These are phyloP conservation scores for Manduca sexta DNA, from an alignment of 1,140 invertebrate species.

Conservation along the genomic window DNA sequence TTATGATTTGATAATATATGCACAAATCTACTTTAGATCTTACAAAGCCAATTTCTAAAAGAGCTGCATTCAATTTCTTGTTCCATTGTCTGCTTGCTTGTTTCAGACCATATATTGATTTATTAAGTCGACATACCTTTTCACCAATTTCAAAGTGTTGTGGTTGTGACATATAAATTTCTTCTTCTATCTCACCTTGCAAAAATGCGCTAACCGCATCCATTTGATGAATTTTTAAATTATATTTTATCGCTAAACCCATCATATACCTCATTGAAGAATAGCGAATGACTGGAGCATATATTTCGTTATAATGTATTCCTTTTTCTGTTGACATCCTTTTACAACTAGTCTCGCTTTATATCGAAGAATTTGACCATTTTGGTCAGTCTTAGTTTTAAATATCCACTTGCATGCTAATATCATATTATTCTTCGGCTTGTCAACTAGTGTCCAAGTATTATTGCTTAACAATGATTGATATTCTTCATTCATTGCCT, in stretches of 20 bases:
- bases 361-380: constrained; percentile 30
- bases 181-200: constrained; percentile 45
- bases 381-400: constrained; percentile 35
- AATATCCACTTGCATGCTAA: constrained; percentile 49
- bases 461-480: constrained; percentile 41
- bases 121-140: constrained; percentile 14
- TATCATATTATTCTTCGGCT: constrained; percentile 22
- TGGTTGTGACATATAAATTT: constrained; percentile 48
- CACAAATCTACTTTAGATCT: constrained; percentile 8
- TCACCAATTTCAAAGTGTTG: constrained; percentile 5
- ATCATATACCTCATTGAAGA: constrained; percentile 23
- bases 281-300: constrained; percentile 28
- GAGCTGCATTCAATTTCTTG: background rate
- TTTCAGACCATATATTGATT: constrained; percentile 23
- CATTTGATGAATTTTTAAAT: constrained; percentile 33
- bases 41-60: background rate
- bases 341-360: constrained; percentile 42
- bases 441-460: constrained; percentile 45
- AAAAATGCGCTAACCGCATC: constrained; percentile 32
- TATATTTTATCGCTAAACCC: constrained; percentile 26
- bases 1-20: constrained; percentile 4
- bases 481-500: constrained; percentile 50
- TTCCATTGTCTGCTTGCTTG: constrained; percentile 21
- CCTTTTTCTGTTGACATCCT: constrained; percentile 30
- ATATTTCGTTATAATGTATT: constrained; percentile 35